Percentiles rank a stretch among this genome's conserved stretches.
These are phyloP conservation scores for Deroptyus accipitrinus DNA, from an alignment of 2,113 vertebrate species.

Conservation along the genomic window DNA sequence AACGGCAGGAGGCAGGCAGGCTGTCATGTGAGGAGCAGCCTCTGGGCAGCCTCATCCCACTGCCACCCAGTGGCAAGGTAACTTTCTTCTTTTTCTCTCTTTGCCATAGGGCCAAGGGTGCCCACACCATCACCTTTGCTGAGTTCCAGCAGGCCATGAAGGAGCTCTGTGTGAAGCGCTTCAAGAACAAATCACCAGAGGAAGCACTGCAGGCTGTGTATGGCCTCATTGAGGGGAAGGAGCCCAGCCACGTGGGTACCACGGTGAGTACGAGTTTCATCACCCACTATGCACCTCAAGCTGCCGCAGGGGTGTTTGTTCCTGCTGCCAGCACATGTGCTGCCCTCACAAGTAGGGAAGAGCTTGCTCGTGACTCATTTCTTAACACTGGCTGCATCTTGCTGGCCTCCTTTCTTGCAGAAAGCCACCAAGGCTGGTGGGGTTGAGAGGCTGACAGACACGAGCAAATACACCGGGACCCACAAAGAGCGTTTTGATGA, in stretches of 20 bases:
- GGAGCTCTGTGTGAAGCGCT: slow-evolving; percentile 83
- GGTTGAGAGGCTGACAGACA: slow-evolving; percentile 84
- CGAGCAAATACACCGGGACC: slow-evolving; percentile 82
- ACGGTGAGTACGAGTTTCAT: slow-evolving; percentile 74
- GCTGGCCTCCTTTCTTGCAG: slow-evolving; percentile 58
- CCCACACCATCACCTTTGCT: slow-evolving; percentile 81
- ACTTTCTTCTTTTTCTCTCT: neutral
- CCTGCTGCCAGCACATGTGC: neutral
- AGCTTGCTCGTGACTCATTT: neutral
- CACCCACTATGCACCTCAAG: no score
- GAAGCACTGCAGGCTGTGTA: slow-evolving; percentile 80
- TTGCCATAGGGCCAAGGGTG: slow-evolving; percentile 75
- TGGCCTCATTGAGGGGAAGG: slow-evolving; percentile 81
- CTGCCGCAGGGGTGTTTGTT: fast-evolving
- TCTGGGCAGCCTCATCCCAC: neutral
- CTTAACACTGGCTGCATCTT: neutral
- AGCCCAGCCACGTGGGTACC: slow-evolving; percentile 73
- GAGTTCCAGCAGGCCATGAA: slow-evolving; percentile 85
- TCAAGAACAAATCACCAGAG: slow-evolving; percentile 78
- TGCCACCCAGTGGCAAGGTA: fast-evolving
- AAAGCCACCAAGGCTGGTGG: slow-evolving; percentile 77
- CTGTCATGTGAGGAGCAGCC: fast-evolving
- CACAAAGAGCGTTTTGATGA: slow-evolving; percentile 89
- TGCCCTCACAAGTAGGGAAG: neutral
- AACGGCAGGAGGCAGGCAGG: fast-evolving